Base-by-base conservation (phyloP, 2,797 vertebrate genomes). In the Cygnus olor region DNA sequence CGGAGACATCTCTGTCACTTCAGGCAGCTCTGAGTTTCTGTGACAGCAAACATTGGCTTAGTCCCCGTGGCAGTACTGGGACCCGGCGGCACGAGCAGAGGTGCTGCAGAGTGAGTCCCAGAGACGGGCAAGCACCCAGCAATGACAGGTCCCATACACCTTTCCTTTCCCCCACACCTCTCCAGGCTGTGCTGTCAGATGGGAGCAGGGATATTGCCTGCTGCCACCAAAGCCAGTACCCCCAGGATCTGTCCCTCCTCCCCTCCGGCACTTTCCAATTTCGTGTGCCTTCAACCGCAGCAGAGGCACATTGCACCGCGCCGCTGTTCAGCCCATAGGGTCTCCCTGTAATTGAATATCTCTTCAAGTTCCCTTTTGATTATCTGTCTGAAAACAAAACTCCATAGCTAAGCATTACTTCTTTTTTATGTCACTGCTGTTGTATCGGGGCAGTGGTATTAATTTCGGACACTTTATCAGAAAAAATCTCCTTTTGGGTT, bases 351-450 rank as follows among this genome's bases (percentile, higher is more conserved):
- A 94, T 34, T 93, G 64, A 85, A 87, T 95, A n/a, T 84, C 44
- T 92, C 66, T 71, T 63, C 4, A 10, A 91, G 77, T 58, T 92
- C 44, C 76, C 42, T 90, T 96, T 95, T 95, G 94, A 96, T 96
- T 96, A 93, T 81, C 92, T 95, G 85, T 85, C 94, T 90, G 90
- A 96, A 95, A 94, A 81, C 80, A 94, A 95, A 97, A 94, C 68
- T 91, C 96, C 2, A 2, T 51, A 95, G 91, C 80, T 96, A 96
- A 95, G 93, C 90, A 93, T 78, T 96, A 64, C 88, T 92, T 93
- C 88, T 91, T 77, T 80, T 96, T 97, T 90, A 95, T 96, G 79
- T 81, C 2, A 1, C 83, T 66, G 60, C 63, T 91, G 85, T 76
- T 91, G 86, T 91, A 87, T 91, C 91, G 89, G 88, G 76, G 32